Conservation (phyloP, 2,888 invertebrate genomes). For the Tenthredo distinguenda region DNA sequence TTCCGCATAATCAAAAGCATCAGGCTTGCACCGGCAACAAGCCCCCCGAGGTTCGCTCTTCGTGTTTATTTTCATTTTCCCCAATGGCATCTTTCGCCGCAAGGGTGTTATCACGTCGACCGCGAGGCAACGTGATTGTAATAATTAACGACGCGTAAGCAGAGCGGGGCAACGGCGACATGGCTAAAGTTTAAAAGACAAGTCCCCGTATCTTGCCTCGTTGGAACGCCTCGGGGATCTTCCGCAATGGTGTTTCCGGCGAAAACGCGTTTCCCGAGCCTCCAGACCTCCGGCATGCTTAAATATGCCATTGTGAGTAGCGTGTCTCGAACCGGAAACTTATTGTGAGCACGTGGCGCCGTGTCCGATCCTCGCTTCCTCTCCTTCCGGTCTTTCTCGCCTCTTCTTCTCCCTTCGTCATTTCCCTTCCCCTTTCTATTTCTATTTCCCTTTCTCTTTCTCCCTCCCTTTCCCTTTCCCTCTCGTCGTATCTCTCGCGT, state of each 20-base stretch:
- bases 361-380: slow-evolving; percentile 29
- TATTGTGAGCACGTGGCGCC: slow-evolving; percentile 39
- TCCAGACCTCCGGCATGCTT: slow-evolving; percentile 25
- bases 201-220: not conserved
- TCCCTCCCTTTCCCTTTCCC: not conserved
- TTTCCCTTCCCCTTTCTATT: not conserved
- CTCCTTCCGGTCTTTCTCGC: not conserved
- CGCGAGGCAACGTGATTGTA: slow-evolving; percentile 24
- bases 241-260: slow-evolving; percentile 11
- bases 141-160: slow-evolving; percentile 42
- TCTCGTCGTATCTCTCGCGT: not conserved
- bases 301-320: slow-evolving; percentile 41
- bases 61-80: not conserved
- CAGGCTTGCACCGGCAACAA: not conserved
- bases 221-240: slow-evolving; percentile 28
- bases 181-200: slow-evolving; percentile 32
- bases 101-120: slow-evolving; percentile 23
- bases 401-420: not conserved
- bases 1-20: slow-evolving; percentile 19
- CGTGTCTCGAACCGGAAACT: slow-evolving; percentile 44
- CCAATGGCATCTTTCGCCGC: slow-evolving; percentile 17
- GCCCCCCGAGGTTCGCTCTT: not conserved
- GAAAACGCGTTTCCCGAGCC: slow-evolving; percentile 29
- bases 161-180: not conserved
- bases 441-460: not conserved